A percentile compares a stretch with the other conserved stretches of the same genome.
These are phyloP conservation scores for Brachionichthys hirsutus DNA, from an alignment of 2,113 vertebrate genomes.

Conservation along the genomic window DNA sequence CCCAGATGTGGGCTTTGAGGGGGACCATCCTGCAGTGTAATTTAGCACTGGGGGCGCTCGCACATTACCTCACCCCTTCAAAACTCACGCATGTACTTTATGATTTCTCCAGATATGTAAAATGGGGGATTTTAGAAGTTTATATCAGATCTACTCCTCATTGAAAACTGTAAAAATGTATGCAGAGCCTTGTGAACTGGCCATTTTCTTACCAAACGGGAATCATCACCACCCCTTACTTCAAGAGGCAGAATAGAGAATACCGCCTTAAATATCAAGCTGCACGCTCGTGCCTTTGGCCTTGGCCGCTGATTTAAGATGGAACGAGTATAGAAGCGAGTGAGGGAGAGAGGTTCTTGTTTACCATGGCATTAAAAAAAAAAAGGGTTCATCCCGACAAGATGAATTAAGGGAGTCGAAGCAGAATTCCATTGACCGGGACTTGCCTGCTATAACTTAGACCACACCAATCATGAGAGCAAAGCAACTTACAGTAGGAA, in stretches of 20 bases:
- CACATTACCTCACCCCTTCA: conserved; percentile 41
- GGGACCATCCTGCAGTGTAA: conserved; percentile 74
- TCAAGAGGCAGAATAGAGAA: conserved; percentile 7
- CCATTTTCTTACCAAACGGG: background rate
- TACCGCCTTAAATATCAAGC: conserved; percentile 23
- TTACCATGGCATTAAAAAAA: conserved; percentile 53
- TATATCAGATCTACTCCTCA: background rate
- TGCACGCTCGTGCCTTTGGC: conserved; percentile 11
- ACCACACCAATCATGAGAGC: background rate
- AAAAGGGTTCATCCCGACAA: conserved; percentile 54
- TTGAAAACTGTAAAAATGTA: too few species aligned
- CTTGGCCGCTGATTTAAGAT: conserved; percentile 36
- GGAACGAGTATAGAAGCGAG: conserved; percentile 10
- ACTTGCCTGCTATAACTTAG: conserved; percentile 16
- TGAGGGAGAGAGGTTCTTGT: conserved; percentile 44
- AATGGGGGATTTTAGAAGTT: background rate
- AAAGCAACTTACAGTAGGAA: background rate
- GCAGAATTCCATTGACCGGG: conserved; percentile 39
- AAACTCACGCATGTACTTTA: conserved; percentile 25
- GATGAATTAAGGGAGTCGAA: conserved; percentile 48
- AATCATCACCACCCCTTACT: background rate
- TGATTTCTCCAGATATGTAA: too few species aligned
- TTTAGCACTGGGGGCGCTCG: conserved; percentile 62
- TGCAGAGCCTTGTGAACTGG: background rate
- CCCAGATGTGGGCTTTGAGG: conserved; percentile 80